Base-by-base conservation (phyloP, 2,888 invertebrate species). In the Bruchidius siliquastri region DNA sequence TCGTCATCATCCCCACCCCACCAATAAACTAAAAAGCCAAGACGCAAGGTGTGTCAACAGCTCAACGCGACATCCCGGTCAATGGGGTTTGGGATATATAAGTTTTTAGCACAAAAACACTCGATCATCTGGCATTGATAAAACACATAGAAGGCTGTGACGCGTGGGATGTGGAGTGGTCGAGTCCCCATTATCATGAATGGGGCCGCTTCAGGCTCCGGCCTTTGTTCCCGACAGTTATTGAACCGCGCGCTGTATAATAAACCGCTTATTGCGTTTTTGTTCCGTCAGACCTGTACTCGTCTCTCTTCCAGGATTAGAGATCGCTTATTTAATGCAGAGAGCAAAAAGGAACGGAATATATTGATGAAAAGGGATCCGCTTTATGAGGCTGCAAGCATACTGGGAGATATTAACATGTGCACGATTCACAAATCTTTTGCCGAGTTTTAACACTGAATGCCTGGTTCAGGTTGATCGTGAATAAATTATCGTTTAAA, bases 51-150 rank as follows among this genome's bases (percentile, higher is more conserved):
- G 49, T 49, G 49, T 49, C 49, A 49, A 49, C 49, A 49, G 49
- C 18, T 13, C 49, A 49, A 49, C 18, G 49, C 13, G 49, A 49
- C 49, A 49, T 49, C 49, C 18, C 49, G 49, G 49, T 49, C 49
- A 49, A 49, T 49, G 49, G 49, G 49, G 49, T 49, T 26, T 49
- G 6, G 6, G 49, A 49, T 49, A 49, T 49, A 49, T 49, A 49
- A 49, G 49, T 49, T 49, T 49, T 49, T 49, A 49, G 49, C 49
- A 49, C 49, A 80, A 81, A 81, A 81, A 80, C 82, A 80, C 83
- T 83, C 83, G 82, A 83, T 83, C 83, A 83, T 83, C 83, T 83
- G 83, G 79, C 82, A 81, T 80, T 81, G 80, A 81, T 80, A 81
- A 81, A 81, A 80, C 79, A 78, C 78, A 79, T 77, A 79, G 79